Conservation (phyloP, 2,797 vertebrate genomes). For the Argyrosomus regius region DNA sequence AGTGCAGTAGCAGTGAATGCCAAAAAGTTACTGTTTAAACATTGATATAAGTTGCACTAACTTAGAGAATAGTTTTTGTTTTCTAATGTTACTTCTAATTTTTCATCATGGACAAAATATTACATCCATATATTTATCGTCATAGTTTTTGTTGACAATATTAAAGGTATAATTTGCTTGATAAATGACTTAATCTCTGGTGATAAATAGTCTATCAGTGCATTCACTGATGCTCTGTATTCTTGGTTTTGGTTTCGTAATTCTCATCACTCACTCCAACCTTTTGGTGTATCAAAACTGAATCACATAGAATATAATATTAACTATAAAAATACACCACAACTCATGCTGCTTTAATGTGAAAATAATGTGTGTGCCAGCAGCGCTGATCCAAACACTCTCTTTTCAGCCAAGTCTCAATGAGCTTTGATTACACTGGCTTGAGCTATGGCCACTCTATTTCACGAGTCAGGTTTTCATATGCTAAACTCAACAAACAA, state of each 20-base stretch:
- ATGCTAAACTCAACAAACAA: slow-evolving; percentile 76
- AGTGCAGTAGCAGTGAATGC: neutral
- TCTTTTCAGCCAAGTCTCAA: slow-evolving; percentile 55
- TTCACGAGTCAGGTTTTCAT: slow-evolving; percentile 71
- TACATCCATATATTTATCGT: neutral
- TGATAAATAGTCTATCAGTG: neutral
- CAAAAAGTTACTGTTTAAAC: no score
- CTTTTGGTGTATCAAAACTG: neutral
- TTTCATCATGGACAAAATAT: neutral
- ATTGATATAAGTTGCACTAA: no score
- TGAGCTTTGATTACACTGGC: slow-evolving; percentile 68
- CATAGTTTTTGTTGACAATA: neutral
- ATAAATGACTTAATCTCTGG: neutral
- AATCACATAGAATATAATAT: slow-evolving; percentile 15
- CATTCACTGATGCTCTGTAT: no score
- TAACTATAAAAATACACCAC: slow-evolving; percentile 15
- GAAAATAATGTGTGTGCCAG: slow-evolving; percentile 42
- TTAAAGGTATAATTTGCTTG: neutral
- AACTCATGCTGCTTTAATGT: slow-evolving; percentile 33
- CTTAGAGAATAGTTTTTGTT: neutral
- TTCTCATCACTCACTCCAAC: neutral
- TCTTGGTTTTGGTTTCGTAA: no score
- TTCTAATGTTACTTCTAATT: neutral
- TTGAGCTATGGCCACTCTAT: slow-evolving; percentile 55
- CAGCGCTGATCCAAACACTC: slow-evolving; percentile 49